phyloP scores from a whole-genome alignment of 2,888 invertebrate genomes.

The Sphaerophoria taeniata region DNA sequence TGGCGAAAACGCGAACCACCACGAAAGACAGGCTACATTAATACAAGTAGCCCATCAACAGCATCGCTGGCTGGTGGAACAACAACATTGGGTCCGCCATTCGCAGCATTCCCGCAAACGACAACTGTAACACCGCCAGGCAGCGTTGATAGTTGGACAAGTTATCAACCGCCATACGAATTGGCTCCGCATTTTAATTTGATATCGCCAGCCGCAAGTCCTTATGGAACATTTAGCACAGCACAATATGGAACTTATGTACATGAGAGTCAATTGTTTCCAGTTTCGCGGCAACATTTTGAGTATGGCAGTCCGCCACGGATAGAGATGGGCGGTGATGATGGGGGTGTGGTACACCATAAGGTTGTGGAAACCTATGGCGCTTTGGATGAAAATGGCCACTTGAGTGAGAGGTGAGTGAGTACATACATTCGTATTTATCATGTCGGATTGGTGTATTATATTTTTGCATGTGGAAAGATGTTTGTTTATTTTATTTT shows the following conservation, averaged over 20 bases:
- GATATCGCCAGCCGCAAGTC: slow-evolving; percentile 87
- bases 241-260: slow-evolving; percentile 87
- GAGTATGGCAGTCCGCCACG: slow-evolving; percentile 83
- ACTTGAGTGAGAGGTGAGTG: slow-evolving; percentile 78
- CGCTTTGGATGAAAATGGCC: slow-evolving; percentile 80
- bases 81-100: slow-evolving; percentile 84
- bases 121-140: slow-evolving; percentile 85
- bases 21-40: slow-evolving; percentile 92
- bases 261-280: slow-evolving; percentile 90
- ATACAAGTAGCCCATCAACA: slow-evolving; percentile 88
- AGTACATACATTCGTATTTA: slow-evolving; percentile 14
- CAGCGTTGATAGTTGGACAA: slow-evolving; percentile 91
- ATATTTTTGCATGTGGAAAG: background rate
- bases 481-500: too few species aligned
- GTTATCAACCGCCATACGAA: slow-evolving; percentile 90
- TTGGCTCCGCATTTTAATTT: slow-evolving; percentile 89
- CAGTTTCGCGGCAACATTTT: slow-evolving; percentile 85
- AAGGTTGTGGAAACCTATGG: slow-evolving; percentile 84
- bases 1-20: slow-evolving; percentile 98
- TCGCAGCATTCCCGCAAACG: slow-evolving; percentile 86
- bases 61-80: slow-evolving; percentile 80
- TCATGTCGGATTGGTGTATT: background rate
- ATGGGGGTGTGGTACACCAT: slow-evolving; percentile 79
- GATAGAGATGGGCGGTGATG: slow-evolving; percentile 79
- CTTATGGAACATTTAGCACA: slow-evolving; percentile 87